phyloP scores from a whole-genome alignment of 2,888 invertebrate genomes.

The Drymonia ruficornis region DNA sequence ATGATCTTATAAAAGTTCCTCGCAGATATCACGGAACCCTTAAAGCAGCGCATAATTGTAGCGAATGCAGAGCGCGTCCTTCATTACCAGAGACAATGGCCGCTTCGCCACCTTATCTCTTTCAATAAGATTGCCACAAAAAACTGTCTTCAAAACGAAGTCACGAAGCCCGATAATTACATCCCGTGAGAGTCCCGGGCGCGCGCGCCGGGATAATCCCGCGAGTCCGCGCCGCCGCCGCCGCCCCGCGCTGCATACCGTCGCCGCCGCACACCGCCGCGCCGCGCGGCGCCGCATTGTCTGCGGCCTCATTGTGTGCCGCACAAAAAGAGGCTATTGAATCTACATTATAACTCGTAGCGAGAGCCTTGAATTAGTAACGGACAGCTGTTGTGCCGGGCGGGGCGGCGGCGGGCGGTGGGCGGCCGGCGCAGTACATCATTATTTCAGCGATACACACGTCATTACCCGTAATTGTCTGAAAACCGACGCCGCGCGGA shows the following conservation, averaged over 20 bases:
- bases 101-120: conserved; percentile 43
- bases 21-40: neutral
- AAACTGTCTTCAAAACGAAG: conserved; percentile 37
- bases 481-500: neutral
- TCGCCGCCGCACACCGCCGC: conserved; percentile 7
- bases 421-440: neutral
- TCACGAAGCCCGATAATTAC: conserved; percentile 41
- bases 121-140: conserved; percentile 44
- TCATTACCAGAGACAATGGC: conserved; percentile 44
- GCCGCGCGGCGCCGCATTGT: conserved; percentile 7
- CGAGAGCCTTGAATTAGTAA: conserved; percentile 1
- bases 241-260: neutral
- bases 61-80: conserved; percentile 9
- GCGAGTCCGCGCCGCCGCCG: conserved; percentile 10
- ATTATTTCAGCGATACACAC: neutral
- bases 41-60: conserved; percentile 34
- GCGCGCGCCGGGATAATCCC: conserved; percentile 5
- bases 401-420: neutral
- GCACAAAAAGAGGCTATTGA: conserved; percentile 12
- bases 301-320: conserved; percentile 7
- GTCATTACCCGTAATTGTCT: neutral
- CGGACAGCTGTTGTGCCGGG: neutral
- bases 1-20: too few relatives aligned
- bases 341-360: conserved; percentile 17
- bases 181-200: conserved; percentile 32